These are phyloP conservation scores for Drosophila rufa DNA, from an alignment of 1,140 invertebrate genomes.

Conservation along the genomic window DNA sequence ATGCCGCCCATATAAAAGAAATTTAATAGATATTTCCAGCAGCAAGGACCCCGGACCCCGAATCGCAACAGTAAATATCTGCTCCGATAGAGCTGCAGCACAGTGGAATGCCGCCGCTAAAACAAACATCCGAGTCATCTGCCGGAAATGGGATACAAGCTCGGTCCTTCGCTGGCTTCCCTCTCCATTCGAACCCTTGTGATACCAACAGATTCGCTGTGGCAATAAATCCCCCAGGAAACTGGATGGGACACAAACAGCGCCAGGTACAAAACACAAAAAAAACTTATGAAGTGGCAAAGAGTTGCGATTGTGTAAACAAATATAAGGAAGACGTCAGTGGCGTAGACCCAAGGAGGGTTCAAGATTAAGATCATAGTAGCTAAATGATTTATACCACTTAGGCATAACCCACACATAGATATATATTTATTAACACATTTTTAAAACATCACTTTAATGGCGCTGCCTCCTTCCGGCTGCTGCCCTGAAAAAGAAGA, in stretches of 20 bases:
- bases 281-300: slow-evolving; percentile 68
- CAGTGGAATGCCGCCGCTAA: slow-evolving; percentile 47
- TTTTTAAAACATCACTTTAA: slow-evolving; percentile 19
- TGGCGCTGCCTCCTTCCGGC: background rate
- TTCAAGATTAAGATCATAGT: slow-evolving; percentile 6
- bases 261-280: slow-evolving; percentile 17
- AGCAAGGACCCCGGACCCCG: slow-evolving; percentile 2
- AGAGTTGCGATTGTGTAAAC: slow-evolving; percentile 72
- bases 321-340: slow-evolving; percentile 52
- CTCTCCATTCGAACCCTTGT: slow-evolving; percentile 12
- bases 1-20: slow-evolving; percentile 34
- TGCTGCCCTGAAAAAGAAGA: background rate
- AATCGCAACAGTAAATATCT: slow-evolving; percentile 36
- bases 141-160: slow-evolving; percentile 63
- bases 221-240: slow-evolving; percentile 49
- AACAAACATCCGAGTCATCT: slow-evolving; percentile 71
- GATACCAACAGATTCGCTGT: slow-evolving; percentile 28
- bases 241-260: slow-evolving; percentile 24
- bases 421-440: slow-evolving; percentile 3
- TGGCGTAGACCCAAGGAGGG: background rate
- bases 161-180: slow-evolving; percentile 33
- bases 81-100: slow-evolving; percentile 17
- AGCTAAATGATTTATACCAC: slow-evolving; percentile 14
- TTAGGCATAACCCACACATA: background rate
- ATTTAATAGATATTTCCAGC: slow-evolving; percentile 46